A percentile compares a stretch with the other conserved stretches of the same genome.
Conservation (phyloP, 2,888 invertebrate genomes). For the Platycnemis pennipes region DNA sequence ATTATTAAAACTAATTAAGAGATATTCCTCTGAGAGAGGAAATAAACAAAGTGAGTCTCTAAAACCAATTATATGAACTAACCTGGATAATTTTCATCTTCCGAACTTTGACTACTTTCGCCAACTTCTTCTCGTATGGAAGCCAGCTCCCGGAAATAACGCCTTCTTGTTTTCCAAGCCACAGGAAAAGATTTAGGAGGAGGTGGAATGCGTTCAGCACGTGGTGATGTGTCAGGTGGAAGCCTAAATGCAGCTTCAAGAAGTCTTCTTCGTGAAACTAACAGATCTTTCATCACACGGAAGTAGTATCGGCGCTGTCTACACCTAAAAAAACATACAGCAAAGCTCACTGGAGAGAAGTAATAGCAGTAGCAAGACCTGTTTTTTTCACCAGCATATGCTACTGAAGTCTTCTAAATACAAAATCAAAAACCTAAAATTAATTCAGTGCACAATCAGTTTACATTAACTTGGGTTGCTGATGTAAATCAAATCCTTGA, state of each 20-base stretch:
- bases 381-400: too few species aligned
- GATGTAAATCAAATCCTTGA: too few species aligned
- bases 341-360: neutral
- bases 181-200: constrained; percentile 69
- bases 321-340: constrained; percentile 75
- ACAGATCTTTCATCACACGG: constrained; percentile 86
- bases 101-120: constrained; percentile 84
- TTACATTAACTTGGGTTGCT: too few species aligned
- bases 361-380: too few species aligned
- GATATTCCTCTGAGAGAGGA: too few species aligned
- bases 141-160: constrained; percentile 84
- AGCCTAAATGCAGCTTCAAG: constrained; percentile 84
- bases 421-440: too few species aligned
- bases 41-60: too few species aligned
- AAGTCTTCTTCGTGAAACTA: constrained; percentile 87
- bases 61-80: constrained; percentile 28
- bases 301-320: constrained; percentile 82
- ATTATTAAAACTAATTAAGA: too few species aligned
- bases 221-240: constrained; percentile 82
- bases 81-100: constrained; percentile 89
- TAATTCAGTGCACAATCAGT: too few species aligned
- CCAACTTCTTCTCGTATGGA: constrained; percentile 87
- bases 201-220: constrained; percentile 78
- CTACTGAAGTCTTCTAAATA: too few species aligned
- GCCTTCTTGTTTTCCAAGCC: constrained; percentile 73